These are phyloP conservation scores for Nemurella pictetii DNA, from an alignment of 2,888 invertebrate species.

Conservation along the genomic window DNA sequence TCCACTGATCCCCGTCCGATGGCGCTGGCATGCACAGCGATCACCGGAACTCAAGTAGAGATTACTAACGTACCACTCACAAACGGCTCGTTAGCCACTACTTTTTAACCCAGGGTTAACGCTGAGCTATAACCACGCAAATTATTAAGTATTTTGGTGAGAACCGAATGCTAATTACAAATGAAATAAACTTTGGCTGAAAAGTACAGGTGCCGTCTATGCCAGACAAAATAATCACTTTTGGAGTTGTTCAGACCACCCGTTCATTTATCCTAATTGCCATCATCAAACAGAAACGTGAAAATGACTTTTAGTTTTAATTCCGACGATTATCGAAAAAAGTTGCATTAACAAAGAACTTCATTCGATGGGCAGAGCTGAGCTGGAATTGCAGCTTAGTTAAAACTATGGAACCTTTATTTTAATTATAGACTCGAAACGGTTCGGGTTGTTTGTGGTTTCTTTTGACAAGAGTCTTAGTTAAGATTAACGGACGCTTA, in stretches of 20 bases:
- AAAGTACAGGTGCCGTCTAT: neutral
- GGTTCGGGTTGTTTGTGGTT: slow-evolving; percentile 20
- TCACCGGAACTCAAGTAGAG: no score
- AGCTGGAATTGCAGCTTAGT: neutral
- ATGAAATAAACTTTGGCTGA: neutral
- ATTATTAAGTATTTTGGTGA: neutral
- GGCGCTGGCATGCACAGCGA: neutral
- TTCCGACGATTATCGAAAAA: neutral
- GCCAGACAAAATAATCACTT: neutral
- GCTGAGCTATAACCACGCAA: neutral
- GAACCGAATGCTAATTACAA: neutral
- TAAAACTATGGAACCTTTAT: slow-evolving; percentile 12
- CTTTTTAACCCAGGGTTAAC: neutral
- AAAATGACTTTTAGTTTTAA: neutral
- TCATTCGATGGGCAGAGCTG: slow-evolving; percentile 7
- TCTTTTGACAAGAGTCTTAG: slow-evolving; percentile 16
- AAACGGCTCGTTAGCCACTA: no score
- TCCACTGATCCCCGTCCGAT: neutral
- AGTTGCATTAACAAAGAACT: slow-evolving; percentile 2
- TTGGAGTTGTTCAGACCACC: neutral
- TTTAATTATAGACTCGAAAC: slow-evolving; percentile 1
- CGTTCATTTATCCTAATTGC: neutral
- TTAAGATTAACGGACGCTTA: slow-evolving; percentile 20
- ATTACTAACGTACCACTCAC: no score
- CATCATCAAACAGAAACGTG: neutral